These are phyloP conservation scores for Drosophila gunungcola DNA, from an alignment of 1,140 invertebrate genomes.

Conservation along the genomic window DNA sequence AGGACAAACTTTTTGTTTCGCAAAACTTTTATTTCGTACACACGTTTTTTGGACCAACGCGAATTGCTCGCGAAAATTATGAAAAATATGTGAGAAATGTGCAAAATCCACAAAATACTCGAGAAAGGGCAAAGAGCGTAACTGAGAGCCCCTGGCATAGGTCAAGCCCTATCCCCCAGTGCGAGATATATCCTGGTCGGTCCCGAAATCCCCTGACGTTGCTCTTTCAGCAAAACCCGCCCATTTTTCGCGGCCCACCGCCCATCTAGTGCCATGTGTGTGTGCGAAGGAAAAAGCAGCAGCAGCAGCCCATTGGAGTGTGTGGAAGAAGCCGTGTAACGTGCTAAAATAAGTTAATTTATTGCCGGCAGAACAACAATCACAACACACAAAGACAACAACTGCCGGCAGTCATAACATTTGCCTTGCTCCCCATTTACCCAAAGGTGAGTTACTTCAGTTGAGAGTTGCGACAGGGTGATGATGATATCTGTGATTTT, in stretches of 20 bases:
- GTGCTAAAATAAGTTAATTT: slow-evolving; percentile 80
- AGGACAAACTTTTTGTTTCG: slow-evolving; percentile 56
- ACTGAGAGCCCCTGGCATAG: slow-evolving; percentile 3
- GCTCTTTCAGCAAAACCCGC: slow-evolving; percentile 7
- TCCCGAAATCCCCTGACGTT: slow-evolving; percentile 34
- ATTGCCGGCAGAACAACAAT: slow-evolving; percentile 67
- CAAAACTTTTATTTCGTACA: slow-evolving; percentile 56
- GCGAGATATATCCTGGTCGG: slow-evolving; percentile 28
- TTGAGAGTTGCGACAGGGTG: slow-evolving; percentile 13
- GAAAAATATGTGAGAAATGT: slow-evolving; percentile 76
- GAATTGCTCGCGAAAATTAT: slow-evolving; percentile 68
- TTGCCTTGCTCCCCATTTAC: slow-evolving; percentile 40
- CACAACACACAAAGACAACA: slow-evolving; percentile 50
- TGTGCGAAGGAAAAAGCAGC: slow-evolving; percentile 11
- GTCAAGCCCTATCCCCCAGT: slow-evolving; percentile 49
- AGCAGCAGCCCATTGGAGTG: slow-evolving; percentile 4
- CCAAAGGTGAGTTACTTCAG: slow-evolving; percentile 56
- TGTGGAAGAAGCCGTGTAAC: slow-evolving; percentile 49
- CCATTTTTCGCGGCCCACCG: neutral
- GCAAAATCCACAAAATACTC: slow-evolving; percentile 45
- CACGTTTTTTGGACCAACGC: slow-evolving; percentile 32
- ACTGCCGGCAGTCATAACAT: slow-evolving; percentile 58
- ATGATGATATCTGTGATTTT: slow-evolving; percentile 17
- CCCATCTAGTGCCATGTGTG: slow-evolving; percentile 9
- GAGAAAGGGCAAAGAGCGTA: slow-evolving; percentile 8